Evolutionary conservation across 2,888 invertebrate species (phyloP).

Genomic region (Eustalomyia histrio): DNA sequence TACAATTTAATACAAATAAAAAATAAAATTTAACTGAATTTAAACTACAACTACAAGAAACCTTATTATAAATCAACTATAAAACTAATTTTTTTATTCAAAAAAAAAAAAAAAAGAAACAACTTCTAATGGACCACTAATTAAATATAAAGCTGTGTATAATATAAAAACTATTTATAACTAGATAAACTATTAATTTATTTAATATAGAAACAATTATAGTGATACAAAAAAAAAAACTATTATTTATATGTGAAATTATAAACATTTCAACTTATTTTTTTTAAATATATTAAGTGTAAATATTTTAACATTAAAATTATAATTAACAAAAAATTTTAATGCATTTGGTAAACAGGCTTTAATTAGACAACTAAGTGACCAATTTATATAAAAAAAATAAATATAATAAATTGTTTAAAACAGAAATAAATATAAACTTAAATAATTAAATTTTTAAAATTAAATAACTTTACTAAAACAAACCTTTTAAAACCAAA

Average conservation of each 20-base stretch:
- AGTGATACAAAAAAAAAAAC: conserved; percentile 26
- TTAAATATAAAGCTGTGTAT: conserved; percentile 21
- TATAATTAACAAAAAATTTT: conserved; percentile 25
- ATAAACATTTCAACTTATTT: conserved; percentile 17
- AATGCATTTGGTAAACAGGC: conserved; percentile 65
- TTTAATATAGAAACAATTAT: conserved; percentile 1
- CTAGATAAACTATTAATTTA: not conserved
- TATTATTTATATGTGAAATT: conserved; percentile 1
- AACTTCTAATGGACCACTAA: conserved; percentile 38
- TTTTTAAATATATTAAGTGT: conserved; percentile 16
- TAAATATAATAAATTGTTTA: not conserved
- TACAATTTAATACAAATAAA: not conserved
- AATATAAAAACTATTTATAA: conserved; percentile 22
- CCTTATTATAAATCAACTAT: not conserved
- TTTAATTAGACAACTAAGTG: conserved; percentile 64
- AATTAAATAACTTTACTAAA: conserved; percentile 11
- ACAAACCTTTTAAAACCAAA: conserved; percentile 12
- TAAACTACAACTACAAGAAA: not conserved
- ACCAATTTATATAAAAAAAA: conserved; percentile 48
- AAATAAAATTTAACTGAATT: not conserved
- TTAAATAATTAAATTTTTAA: conserved; percentile 2
- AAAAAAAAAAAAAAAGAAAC: too few species aligned
- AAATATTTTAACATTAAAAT: conserved; percentile 35
- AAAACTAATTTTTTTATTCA: not conserved
- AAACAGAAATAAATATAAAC: conserved; percentile 14